Evolutionary conservation across 2,113 vertebrate species (phyloP), one percentile per base, ranked within the genome.

Genomic region (Nycticorax nycticorax): DNA sequence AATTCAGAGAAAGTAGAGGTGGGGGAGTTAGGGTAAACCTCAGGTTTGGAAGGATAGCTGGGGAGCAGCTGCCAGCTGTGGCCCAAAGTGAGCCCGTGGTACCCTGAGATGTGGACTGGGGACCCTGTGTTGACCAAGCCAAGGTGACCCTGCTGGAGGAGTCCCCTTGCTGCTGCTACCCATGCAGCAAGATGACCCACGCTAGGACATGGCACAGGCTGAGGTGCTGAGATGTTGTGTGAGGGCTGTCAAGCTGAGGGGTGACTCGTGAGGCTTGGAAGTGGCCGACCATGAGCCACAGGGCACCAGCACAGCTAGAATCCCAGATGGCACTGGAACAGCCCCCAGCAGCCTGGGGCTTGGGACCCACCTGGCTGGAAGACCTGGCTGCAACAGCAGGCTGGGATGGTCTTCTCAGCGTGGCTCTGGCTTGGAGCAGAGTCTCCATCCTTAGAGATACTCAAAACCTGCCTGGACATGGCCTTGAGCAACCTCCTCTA

Each of bases 191-290:
- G n/a, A 18, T 63, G 67, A 27, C 6, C 56, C 62, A 9, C 0
- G 0, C 41, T 52, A 32, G 39, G 45, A 5, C 41, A 43, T 43
- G 41, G 45, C 48, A n/a, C 26, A 37, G 59, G n/a, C 59, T 91
- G 73, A 82, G 35, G 9, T 68, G 24, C 57, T 52, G 72, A 95
- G 75, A 26, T 0, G 1, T 76, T 0, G 0, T 3, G 1, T 56
- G 72, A 76, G 43, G 53, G 30, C 23, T 76, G 45, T 30, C 48
- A 68, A 73, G 57, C 56, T 67, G 60, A 13, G 4, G 15, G 21
- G 10, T 82, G 64, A 37, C 24, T 82, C 3, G 0, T 2, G 9
- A 66, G 33, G 39, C 30, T 27, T 69, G 35, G 21, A 80, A 80
- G 39, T 30, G 21, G 23, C 63, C 3, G 9, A n/a, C 63, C 9